Evolutionary conservation across 1,140 invertebrate species (phyloP), one percentile per base, ranked within the genome.

Genomic region (Bemisia tabaci): DNA sequence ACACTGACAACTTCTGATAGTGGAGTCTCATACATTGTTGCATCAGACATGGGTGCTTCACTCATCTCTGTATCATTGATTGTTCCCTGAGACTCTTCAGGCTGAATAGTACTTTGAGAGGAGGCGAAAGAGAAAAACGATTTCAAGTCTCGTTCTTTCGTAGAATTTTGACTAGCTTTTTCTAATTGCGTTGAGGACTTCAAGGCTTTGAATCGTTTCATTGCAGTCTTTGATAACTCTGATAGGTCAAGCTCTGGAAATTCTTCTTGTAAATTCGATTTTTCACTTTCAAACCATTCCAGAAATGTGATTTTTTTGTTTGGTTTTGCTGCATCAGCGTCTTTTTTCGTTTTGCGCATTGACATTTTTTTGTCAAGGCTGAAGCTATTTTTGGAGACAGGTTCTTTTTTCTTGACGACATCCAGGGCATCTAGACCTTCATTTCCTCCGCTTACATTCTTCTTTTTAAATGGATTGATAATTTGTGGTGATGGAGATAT

Each of bases 251-350:
- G 9, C 11, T 63, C 24, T 9, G 62, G 62, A 27, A 25, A 63
- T 63, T 63, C 22, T 24, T 24, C 26, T 33, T 63, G 62, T 33
- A 63, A 27, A 9, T 24, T n/a, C 21, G 62, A 11, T 33, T 63
- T 63, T 12, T 26, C 22, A 23, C 2, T 24, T 21, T n/a, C 23
- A 26, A 63, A 63, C 62, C 62, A 63, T 63, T 25, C 62, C 22
- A 65, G 12, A 59, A 65, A 65, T 24, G 58, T 11, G 25, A 17
- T 17, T 17, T 64, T 64, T 64, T 64, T 64, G 11, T 64, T 25
- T 64, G 24, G 5, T 48, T 48, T 48, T 17, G 5, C 33, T 17
- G 5, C 17, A 5, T 9, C 33, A 48, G 33, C 17, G 33, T 48
- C 33, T 48, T 48, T 48, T 17, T 48, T 48, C 33, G 17, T 48